phyloP scores from a whole-genome alignment of 2,888 invertebrate species.

The Scaptomyza tumidula region DNA sequence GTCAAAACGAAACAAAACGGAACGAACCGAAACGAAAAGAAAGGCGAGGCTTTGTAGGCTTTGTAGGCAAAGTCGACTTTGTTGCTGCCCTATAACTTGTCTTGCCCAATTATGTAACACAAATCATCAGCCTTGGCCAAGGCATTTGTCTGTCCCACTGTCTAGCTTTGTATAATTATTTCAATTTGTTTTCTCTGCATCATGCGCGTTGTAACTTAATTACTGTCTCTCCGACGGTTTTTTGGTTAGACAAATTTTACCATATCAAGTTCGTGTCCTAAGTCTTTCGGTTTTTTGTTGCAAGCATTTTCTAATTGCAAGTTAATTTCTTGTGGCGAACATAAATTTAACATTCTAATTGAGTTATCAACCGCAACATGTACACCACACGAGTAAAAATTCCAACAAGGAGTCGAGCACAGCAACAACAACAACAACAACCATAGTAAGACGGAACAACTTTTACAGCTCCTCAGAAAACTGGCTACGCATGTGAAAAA shows the following conservation, averaged over 20 bases:
- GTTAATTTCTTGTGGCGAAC: conserved; percentile 81
- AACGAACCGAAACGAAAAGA: not conserved
- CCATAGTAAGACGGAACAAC: conserved; percentile 61
- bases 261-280: conserved; percentile 70
- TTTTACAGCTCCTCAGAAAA: conserved; percentile 68
- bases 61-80: conserved; percentile 20
- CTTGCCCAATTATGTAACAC: conserved; percentile 55
- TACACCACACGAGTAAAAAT: conserved; percentile 56
- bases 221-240: conserved; percentile 20
- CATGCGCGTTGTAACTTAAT: conserved; percentile 41
- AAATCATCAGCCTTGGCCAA: conserved; percentile 41
- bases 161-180: conserved; percentile 64
- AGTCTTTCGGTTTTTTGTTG: conserved; percentile 63
- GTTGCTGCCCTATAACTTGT: conserved; percentile 59
- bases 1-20: conserved; percentile 18
- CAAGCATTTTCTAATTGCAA: conserved; percentile 80
- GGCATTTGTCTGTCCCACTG: conserved; percentile 21
- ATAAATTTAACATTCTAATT: conserved; percentile 82
- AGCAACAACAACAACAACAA: conserved; percentile 20
- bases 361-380: conserved; percentile 82
- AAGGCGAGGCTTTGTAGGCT: conserved; percentile 1
- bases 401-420: conserved; percentile 58
- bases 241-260: conserved; percentile 23
- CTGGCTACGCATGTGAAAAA: conserved; percentile 81
- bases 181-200: conserved; percentile 63